Base-by-base conservation (phyloP, 2,113 vertebrate genomes). In the Neolamprologus cancellatus region DNA sequence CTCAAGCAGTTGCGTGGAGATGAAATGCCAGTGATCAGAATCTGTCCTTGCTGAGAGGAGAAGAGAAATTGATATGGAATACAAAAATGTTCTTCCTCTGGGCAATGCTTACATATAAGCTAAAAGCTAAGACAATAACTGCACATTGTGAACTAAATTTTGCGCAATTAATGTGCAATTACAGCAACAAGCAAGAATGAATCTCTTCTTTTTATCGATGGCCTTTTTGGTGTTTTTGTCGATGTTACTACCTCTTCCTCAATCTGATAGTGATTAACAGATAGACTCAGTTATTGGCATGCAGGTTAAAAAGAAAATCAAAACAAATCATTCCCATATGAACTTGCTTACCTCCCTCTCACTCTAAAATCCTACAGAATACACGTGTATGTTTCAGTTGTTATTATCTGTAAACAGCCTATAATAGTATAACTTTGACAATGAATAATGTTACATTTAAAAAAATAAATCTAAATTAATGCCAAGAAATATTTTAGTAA, bases 21-120 rank as follows among this genome's bases (percentile, higher is more conserved):
- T 89, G 61, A 90, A 88, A 90, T 81, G 11, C 48, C 34, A 12
- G 11, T 39, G 28, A 89, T 91, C 59, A 86, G 39, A 90, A 64
- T 53, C 32, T n/a, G 52, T 83, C 78, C 71, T 74, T 79, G 78
- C 71, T 13, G 8, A 64, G n/a, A 83, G 46, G 32, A 50, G 66
- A 59, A 83, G 25, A 23, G 23, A 53, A 34, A 66, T 87, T 80
- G 39, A 79, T 66, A 79, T 36, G 32, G 52, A 81, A 86, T 44
- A 74, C 5, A 9, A 74, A 61, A 84, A 78, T 36, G 54, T 15
- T 34, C 8, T 46, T 46, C 12, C 7, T 66, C 41, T 18, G 11
- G 32, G 82, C 15, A 53, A 18, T 69, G 11, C 36, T 20, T 54
- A 28, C 30, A n/a, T 32, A 50, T 23, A 53, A 69, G 28, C 5